phyloP scores from a whole-genome alignment of 2,797 vertebrate species.

The Todus mexicanus region DNA sequence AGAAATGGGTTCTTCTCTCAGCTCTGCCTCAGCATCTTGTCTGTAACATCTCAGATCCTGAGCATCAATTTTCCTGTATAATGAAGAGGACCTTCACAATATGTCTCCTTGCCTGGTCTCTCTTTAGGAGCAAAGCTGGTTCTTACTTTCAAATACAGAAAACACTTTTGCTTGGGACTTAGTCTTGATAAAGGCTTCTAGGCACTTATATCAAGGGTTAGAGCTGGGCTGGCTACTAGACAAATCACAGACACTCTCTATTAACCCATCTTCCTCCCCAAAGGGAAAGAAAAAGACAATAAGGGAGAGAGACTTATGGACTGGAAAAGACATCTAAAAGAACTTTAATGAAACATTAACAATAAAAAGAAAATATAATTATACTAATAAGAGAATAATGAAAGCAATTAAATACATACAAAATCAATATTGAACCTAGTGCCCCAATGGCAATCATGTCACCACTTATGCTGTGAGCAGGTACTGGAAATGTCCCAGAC shows the following conservation, averaged over 20 bases:
- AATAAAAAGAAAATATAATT: not conserved
- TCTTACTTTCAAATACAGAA: not conserved
- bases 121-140: not conserved
- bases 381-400: not conserved
- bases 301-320: not conserved
- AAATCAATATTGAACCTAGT: not conserved
- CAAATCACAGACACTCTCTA: not conserved
- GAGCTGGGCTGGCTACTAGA: not conserved
- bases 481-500: not conserved
- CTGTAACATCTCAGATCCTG: not conserved
- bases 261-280: not conserved
- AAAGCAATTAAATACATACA: not conserved
- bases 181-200: not conserved
- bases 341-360: not conserved
- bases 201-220: not conserved
- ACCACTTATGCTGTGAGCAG: not conserved
- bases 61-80: not conserved
- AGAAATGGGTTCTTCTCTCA: not conserved
- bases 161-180: not conserved
- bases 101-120: not conserved
- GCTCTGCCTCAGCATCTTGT: not conserved
- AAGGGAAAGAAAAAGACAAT: not conserved
- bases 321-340: not conserved
- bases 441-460: not conserved
- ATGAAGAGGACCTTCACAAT: not conserved